Evolutionary conservation across 2,888 invertebrate species (phyloP), one percentile per base, ranked within the genome.

Genomic region (Cloeon dipterum): DNA sequence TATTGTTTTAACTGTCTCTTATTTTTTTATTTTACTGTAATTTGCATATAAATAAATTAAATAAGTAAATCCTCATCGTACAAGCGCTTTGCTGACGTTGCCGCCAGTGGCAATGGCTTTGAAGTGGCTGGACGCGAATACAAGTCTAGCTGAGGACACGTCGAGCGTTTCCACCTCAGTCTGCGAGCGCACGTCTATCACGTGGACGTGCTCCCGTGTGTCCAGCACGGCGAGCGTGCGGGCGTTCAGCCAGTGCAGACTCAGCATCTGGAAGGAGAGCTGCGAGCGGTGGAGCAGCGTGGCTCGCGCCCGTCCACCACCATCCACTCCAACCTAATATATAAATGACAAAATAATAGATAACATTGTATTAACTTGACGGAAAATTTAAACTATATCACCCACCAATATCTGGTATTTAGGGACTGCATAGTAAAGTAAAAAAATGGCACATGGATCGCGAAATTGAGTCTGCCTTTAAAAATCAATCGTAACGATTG

Each of bases 101-200:
- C 94, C 93, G 5, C 96, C 96, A 0, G 94, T 94, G 42, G 91
- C 89, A 26, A 93, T 61, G 1, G 82, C 94, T 61, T 89, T 71
- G 51, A 79, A 83, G 55, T 79, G 83, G 32, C 85, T 81, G 21
- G 83, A 82, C 32, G 79, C 76, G 50, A 86, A 88, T 1, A 86
- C 81, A 26, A 88, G 65, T 26, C 79, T 74, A 13, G 82, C 76
- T 49, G 68, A 68, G 21, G 76, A 74, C 44, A 88, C 63, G 53
- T 89, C 86, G 43, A 83, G 59, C 18, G 74, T 66, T 58, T 86
- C 85, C 16, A 83, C 62, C 55, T 88, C 86, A 46, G 83, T 77
- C 49, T 86, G 82, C 1, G 74, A 70, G 42, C 86, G 70, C 2
- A 91, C 89, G 51, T 94, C 94, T 50, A 89, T 66, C 34, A 96